Evolutionary conservation across 2,797 vertebrate species (phyloP).

Genomic region (Myoxocephalus aenaeus): DNA sequence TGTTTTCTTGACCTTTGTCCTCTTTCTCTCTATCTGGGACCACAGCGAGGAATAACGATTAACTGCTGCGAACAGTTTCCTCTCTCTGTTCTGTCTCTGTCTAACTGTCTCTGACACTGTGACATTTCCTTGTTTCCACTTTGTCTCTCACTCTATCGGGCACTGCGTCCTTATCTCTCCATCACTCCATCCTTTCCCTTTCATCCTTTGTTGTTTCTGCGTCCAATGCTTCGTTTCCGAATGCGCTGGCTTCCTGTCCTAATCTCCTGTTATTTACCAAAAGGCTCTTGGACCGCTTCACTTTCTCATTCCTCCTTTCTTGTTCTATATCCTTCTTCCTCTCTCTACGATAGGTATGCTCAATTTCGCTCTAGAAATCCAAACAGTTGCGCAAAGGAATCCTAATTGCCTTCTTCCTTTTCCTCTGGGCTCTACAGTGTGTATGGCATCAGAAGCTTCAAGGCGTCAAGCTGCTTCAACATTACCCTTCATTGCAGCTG

Average conservation of each 20-base stretch:
- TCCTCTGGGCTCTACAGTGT: conserved; percentile 51
- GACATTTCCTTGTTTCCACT: conserved; percentile 61
- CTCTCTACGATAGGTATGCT: conserved; percentile 78
- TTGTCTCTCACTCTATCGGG: conserved; percentile 41
- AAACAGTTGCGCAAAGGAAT: conserved; percentile 77
- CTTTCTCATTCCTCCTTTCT: conserved; percentile 55
- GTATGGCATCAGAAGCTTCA: conserved; percentile 46
- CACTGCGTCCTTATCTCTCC: conserved; percentile 51
- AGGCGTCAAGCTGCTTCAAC: conserved; percentile 26
- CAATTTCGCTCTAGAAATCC: conserved; percentile 79
- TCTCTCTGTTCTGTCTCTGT: conserved; percentile 32
- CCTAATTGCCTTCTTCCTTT: conserved; percentile 83
- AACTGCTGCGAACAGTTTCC: conserved; percentile 40
- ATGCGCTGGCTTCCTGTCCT: conserved; percentile 77
- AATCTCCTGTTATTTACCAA: conserved; percentile 82
- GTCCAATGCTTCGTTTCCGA: conserved; percentile 67
- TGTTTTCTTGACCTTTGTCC: conserved; percentile 52
- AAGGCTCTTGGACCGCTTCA: conserved; percentile 52
- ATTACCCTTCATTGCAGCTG: conserved; percentile 11
- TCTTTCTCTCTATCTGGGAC: conserved; percentile 18
- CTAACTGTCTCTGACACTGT: conserved; percentile 37
- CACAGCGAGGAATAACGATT: conserved; percentile 41
- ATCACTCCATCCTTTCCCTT: conserved; percentile 64
- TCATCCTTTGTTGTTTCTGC: conserved; percentile 68
- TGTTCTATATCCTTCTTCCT: conserved; percentile 30